Conservation (phyloP, 2,113 vertebrate species). For the Anguilla japonica region DNA sequence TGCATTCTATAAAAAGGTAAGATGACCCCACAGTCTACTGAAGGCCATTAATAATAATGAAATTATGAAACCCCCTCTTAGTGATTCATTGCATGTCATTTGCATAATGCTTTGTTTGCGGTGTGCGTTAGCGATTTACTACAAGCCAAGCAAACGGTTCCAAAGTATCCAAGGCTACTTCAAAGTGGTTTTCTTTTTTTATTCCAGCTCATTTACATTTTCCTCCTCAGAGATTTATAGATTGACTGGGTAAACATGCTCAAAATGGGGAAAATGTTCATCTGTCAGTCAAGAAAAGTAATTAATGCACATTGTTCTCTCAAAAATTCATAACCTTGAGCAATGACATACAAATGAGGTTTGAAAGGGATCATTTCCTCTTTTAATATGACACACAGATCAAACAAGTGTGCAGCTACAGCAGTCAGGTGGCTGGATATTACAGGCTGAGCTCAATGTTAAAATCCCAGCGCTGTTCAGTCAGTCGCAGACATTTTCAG, state of each 20-base stretch:
- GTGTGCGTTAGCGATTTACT: conserved; percentile 28
- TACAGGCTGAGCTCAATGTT: background rate
- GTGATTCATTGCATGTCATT: conserved; percentile 37
- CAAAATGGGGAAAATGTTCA: conserved; percentile 40
- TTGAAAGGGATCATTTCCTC: conserved; percentile 49
- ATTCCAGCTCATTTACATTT: conserved; percentile 56
- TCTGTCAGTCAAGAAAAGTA: conserved; percentile 51
- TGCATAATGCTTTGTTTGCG: conserved; percentile 42
- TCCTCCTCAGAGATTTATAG: conserved; percentile 33
- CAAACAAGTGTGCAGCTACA: conserved; percentile 37
- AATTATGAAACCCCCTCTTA: conserved; percentile 30
- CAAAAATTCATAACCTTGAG: conserved; percentile 54
- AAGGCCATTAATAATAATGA: conserved; percentile 38
- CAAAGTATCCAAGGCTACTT: conserved; percentile 51
- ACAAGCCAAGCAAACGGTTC: conserved; percentile 53
- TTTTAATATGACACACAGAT: conserved; percentile 44
- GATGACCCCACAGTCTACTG: conserved; percentile 29
- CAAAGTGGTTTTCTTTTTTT: conserved; percentile 56
- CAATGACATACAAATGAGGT: conserved; percentile 50
- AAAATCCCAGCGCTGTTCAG: background rate
- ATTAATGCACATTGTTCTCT: conserved; percentile 54
- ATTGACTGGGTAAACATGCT: conserved; percentile 54
- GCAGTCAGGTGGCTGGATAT: conserved; percentile 18
- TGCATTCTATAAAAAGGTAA: conserved; percentile 29
- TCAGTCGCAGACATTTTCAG: background rate